A percentile compares a stretch with the other conserved stretches of the same genome.
These are phyloP conservation scores for Drosophila atroscutellata DNA, from an alignment of 2,888 invertebrate genomes.

Conservation along the genomic window DNA sequence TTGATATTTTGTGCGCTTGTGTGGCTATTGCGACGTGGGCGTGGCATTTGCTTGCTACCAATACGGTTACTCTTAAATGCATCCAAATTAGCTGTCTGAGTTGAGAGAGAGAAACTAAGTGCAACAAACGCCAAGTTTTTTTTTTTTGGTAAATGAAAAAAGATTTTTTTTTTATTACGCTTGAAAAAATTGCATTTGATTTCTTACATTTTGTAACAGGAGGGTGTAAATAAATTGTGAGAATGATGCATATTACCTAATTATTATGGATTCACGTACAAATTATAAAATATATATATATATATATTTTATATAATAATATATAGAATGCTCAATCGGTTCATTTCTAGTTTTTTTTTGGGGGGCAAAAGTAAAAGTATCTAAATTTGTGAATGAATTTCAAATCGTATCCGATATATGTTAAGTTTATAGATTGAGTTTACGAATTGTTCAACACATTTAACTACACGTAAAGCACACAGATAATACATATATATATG, in stretches of 20 bases:
- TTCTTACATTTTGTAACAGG: slow-evolving; percentile 78
- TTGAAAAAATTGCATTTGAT: slow-evolving; percentile 54
- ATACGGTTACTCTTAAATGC: slow-evolving; percentile 36
- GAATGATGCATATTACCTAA: slow-evolving; percentile 73
- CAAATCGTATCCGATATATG: slow-evolving; percentile 21
- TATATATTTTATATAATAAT: slow-evolving; percentile 29
- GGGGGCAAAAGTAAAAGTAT: slow-evolving; percentile 46
- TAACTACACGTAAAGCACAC: slow-evolving; percentile 58
- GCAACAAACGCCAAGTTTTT: slow-evolving; percentile 51
- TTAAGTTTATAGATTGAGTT: slow-evolving; percentile 37
- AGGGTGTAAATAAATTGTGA: slow-evolving; percentile 78
- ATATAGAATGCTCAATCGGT: slow-evolving; percentile 38
- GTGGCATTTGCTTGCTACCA: slow-evolving; percentile 51
- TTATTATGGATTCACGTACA: slow-evolving; percentile 54
- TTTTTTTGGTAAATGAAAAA: slow-evolving; percentile 72
- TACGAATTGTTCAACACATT: slow-evolving; percentile 52
- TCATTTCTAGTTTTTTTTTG: slow-evolving; percentile 10
- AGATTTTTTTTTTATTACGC: slow-evolving; percentile 69
- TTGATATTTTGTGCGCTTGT: slow-evolving; percentile 71
- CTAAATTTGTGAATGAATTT: slow-evolving; percentile 33
- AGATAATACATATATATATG: slow-evolving; percentile 38
- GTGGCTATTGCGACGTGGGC: slow-evolving; percentile 72
- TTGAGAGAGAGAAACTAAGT: slow-evolving; percentile 64
- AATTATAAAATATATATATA: slow-evolving; percentile 62
- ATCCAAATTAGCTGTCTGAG: slow-evolving; percentile 59